Percentiles rank a stretch among this genome's conserved stretches.
Evolutionary conservation across 2,113 vertebrate genomes (phyloP).

Genomic region (Camelus dromedarius): DNA sequence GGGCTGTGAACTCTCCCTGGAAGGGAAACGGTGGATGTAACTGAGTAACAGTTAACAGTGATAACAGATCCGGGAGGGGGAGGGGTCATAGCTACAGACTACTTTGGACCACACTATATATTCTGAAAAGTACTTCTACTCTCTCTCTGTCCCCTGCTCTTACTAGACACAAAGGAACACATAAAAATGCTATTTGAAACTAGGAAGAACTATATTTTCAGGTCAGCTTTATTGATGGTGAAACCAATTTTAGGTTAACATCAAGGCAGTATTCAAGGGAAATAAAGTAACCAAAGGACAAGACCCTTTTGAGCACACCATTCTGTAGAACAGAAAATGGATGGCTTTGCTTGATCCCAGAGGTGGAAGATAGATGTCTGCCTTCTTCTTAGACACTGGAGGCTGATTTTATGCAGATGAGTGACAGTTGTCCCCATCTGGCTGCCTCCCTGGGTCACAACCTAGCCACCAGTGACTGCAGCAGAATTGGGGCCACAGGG

Average conservation of each 20-base stretch:
- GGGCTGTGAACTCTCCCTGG: not conserved
- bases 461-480: not conserved
- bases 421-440: not conserved
- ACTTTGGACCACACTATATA: not conserved
- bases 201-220: not conserved
- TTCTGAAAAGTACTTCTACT: not conserved
- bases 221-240: not conserved
- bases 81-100: not conserved
- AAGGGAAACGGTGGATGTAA: not conserved
- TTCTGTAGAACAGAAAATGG: not conserved
- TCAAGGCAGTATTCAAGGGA: not conserved
- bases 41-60: not conserved
- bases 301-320: not conserved
- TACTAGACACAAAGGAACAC: not conserved
- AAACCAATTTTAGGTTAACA: constrained; percentile 25
- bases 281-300: constrained; percentile 12
- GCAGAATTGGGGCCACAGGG: not conserved
- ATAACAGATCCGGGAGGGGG: not conserved
- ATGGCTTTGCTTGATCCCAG: not conserved
- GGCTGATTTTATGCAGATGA: constrained; percentile 26
- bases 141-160: accelerated
- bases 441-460: not conserved
- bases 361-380: not conserved
- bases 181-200: not conserved
- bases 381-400: not conserved